Base-by-base conservation (phyloP, 2,888 invertebrate species). In the Oscheius sp. region DNA sequence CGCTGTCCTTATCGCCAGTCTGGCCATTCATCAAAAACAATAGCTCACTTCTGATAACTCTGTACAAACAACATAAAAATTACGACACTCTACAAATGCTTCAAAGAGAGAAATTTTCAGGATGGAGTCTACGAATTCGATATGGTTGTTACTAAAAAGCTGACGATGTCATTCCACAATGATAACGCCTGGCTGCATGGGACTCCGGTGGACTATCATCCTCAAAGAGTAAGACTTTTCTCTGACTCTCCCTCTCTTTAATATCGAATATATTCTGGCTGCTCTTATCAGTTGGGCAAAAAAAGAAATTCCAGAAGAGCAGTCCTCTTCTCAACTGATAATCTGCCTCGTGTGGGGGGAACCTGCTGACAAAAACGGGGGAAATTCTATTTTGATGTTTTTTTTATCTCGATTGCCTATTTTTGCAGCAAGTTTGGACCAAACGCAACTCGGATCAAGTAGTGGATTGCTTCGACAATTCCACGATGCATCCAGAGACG, bases 151-250 rank as follows among this genome's bases (percentile, higher is more conserved):
- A 34, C 61, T 2, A 78, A 78, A 33, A 75, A 73, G 48, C 64
- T 83, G 45, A 76, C 81, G 20, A 83, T 83, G 83, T 65, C 71
- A 1, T 73, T 69, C 34, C 66, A 72, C 12, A 73, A 71, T 33
- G 73, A 76, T 42, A 72, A 75, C 42, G 25, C 27, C 12, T 70
- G 68, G 8, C 45, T 55, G 17, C 74, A 74, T 17, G 73, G 67
- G n/a, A 78, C 74, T 3, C 78, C 74, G 10, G 73, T 80, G n/a
- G 83, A 83, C 64, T 83, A 79, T 37, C 70, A 76, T 25, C 74
- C 75, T 12, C 45, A 69, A 42, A 73, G 67, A 27, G 82, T 82
- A 33, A 46, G 34, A 17, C 23, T 5, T 5, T 25, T 52, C 15
- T 25, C 27, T 52, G 27, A n/a, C n/a, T n/a, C n/a, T n/a, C n/a